phyloP scores from a whole-genome alignment of 1,140 invertebrate genomes.

The Maconellicoccus hirsutus region DNA sequence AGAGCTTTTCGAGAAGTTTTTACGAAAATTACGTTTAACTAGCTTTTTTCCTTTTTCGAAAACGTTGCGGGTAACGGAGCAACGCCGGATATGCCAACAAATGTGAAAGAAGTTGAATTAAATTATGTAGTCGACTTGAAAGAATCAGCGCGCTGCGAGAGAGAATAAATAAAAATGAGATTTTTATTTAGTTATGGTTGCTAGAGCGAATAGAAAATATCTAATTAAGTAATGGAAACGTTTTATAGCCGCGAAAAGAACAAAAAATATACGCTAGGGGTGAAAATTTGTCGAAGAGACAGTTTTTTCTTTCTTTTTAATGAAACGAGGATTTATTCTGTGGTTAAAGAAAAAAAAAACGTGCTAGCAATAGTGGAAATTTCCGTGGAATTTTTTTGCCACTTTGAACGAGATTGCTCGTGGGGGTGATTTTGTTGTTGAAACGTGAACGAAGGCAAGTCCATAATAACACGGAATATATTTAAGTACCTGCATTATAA shows the following conservation, averaged over 20 bases:
- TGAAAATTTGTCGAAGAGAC: conserved; percentile 13
- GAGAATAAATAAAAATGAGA: not conserved
- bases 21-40: not conserved
- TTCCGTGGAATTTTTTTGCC: too few species aligned
- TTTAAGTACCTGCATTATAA: too few species aligned
- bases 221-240: not conserved
- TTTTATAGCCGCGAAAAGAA: conserved; percentile 15
- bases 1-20: not conserved
- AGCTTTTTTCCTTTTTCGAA: not conserved
- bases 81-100: not conserved
- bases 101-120: not conserved
- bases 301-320: not conserved
- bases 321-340: too few species aligned
- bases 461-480: too few species aligned
- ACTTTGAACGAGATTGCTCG: too few species aligned
- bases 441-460: too few species aligned
- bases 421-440: too few species aligned
- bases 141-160: not conserved
- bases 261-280: not conserved
- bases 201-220: not conserved
- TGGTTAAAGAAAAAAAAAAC: too few species aligned
- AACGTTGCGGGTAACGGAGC: too few species aligned
- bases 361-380: too few species aligned
- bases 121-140: not conserved
- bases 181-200: not conserved